phyloP scores from a whole-genome alignment of 2,888 invertebrate genomes.

The Synergus japonicus region DNA sequence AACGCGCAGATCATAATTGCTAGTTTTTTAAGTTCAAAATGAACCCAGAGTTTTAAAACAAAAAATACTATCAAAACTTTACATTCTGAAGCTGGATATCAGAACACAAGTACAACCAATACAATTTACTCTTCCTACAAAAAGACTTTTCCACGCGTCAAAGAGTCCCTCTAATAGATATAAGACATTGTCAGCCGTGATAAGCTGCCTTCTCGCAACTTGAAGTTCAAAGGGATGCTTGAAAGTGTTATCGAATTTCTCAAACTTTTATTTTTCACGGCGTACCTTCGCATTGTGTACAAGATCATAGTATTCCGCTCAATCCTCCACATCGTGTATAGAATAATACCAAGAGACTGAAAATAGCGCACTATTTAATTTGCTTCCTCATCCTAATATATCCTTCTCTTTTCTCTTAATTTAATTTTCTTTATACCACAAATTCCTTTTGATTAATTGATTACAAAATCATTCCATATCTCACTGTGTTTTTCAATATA shows the following conservation, averaged over 20 bases:
- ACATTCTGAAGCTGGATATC: no score
- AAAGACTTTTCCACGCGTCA: slow-evolving; percentile 63
- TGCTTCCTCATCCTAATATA: slow-evolving; percentile 10
- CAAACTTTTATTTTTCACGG: slow-evolving; percentile 41
- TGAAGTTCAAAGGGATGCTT: slow-evolving; percentile 47
- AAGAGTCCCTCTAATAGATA: slow-evolving; percentile 65
- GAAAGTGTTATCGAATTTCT: slow-evolving; percentile 50
- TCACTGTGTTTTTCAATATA: no score
- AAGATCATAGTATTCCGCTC: slow-evolving; percentile 16
- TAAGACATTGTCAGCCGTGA: slow-evolving; percentile 59
- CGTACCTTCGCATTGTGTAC: slow-evolving; percentile 33
- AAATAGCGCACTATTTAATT: slow-evolving; percentile 20
- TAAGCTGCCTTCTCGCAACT: slow-evolving; percentile 61
- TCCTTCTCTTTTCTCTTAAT: no score
- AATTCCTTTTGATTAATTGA: not conserved
- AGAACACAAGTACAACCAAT: slow-evolving; percentile 42
- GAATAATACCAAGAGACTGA: not conserved
- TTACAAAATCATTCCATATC: not conserved
- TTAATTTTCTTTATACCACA: not conserved
- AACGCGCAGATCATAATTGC: no score
- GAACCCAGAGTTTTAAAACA: no score
- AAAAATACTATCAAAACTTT: no score
- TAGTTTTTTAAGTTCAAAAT: no score
- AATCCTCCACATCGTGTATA: not conserved
- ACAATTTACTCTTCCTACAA: slow-evolving; percentile 68